Evolutionary conservation across 1,140 invertebrate species (phyloP), one percentile per base, ranked within the genome.

Genomic region (Drosophila orena): DNA sequence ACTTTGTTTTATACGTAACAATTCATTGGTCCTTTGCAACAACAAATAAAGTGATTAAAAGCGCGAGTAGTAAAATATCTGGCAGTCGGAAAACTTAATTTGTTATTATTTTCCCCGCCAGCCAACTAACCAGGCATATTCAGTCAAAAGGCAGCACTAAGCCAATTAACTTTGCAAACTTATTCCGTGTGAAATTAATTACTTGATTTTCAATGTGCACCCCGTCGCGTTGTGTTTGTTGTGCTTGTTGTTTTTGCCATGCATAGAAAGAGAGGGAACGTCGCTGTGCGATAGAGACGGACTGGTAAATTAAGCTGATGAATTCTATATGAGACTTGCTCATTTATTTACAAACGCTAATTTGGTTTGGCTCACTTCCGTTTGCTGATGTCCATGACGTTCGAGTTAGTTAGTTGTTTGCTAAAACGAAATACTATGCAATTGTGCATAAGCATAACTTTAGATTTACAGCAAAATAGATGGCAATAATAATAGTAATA

Each of bases 121-220:
- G 7, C 27, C 8, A 1, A 7, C 15, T 27, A 54, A 40, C 47
- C 22, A 53, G 50, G 22, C 37, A 34, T 60, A 62, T 47, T 84
- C 49, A 81, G 81, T 71, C 61, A 79, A 88, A 79, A 86, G 81
- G 74, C 68, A 80, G 54, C 68, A 61, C 60, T 68, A 71, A 81
- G 81, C 81, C 83, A 86, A 88, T 86, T 86, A 88, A 88, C 75
- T 76, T 81, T 59, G 79, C 70, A 71, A 86, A 86, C 83, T 81
- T 83, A 86, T 83, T 81, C 70, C 83, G 83, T 88, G 79, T 88
- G 78, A 86, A 86, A 88, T 76, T 79, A 81, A 79, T 88, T 79
- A 86, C 79, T 79, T 78, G 75, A 61, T 61, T 81, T 81, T 76
- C 49, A 78, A 78, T 81, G 53, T 60, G 59, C 47, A n/a, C 46